Evolutionary conservation across 1,140 invertebrate species (phyloP).

Genomic region (Achatina immaculata): DNA sequence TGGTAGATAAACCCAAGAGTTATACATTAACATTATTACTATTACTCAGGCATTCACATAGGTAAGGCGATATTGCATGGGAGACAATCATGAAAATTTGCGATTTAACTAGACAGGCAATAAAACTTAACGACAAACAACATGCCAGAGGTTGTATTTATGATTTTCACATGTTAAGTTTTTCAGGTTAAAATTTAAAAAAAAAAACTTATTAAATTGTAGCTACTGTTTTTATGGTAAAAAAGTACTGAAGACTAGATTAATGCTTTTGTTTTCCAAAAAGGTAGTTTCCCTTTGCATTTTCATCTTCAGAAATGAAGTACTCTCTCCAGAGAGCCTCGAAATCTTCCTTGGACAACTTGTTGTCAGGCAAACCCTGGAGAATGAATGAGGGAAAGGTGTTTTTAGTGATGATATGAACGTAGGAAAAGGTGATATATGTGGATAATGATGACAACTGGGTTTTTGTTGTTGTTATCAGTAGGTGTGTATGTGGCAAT

Average conservation of each 20-base stretch:
- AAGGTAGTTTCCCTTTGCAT: slow-evolving; percentile 49
- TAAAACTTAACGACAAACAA: too few relatives aligned
- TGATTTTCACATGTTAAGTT: too few relatives aligned
- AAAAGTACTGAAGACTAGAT: slow-evolving; percentile 3
- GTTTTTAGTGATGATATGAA: neutral
- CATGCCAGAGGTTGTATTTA: too few relatives aligned
- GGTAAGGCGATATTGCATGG: too few relatives aligned
- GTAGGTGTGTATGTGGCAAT: too few relatives aligned
- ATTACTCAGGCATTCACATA: too few relatives aligned
- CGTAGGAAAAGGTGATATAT: neutral
- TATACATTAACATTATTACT: too few relatives aligned
- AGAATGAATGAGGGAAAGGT: neutral
- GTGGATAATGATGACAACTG: neutral
- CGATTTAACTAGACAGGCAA: too few relatives aligned
- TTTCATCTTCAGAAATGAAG: slow-evolving; percentile 45
- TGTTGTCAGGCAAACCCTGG: slow-evolving; percentile 45
- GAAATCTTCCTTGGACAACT: slow-evolving; percentile 47
- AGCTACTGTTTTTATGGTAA: neutral
- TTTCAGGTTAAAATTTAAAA: neutral
- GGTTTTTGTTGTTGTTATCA: neutral
- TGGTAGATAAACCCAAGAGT: too few relatives aligned
- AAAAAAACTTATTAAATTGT: neutral
- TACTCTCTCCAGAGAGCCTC: slow-evolving; percentile 51
- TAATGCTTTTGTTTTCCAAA: slow-evolving; percentile 43
- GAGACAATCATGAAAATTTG: too few relatives aligned